A percentile compares a stretch with the other conserved stretches of the same genome.
These are phyloP conservation scores for Pseudois nayaur DNA, from an alignment of 2,113 vertebrate species.

Conservation along the genomic window DNA sequence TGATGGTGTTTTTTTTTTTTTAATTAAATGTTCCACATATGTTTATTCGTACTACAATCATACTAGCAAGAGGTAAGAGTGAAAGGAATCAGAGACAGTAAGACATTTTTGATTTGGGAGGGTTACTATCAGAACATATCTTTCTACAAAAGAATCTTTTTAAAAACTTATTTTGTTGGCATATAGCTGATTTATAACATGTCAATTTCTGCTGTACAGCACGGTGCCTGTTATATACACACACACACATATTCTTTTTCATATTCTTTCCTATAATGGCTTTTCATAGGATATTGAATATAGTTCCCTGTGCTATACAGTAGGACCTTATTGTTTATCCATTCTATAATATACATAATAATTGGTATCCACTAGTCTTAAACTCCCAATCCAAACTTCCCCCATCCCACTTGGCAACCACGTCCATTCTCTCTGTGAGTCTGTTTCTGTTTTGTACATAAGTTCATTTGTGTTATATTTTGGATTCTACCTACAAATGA, in stretches of 20 bases:
- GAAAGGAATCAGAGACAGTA: neutral
- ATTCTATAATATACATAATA: neutral
- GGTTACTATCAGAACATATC: neutral
- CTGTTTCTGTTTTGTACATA: neutral
- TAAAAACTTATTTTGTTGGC: neutral
- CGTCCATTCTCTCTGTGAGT: neutral
- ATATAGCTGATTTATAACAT: neutral
- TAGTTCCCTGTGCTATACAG: neutral
- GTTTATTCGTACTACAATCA: neutral
- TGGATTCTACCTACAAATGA: neutral
- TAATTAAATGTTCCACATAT: neutral
- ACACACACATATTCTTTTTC: neutral
- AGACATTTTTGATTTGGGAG: neutral
- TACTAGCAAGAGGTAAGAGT: neutral
- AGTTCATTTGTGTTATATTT: neutral
- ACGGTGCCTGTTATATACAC: neutral
- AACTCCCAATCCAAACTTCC: neutral
- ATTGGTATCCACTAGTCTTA: neutral
- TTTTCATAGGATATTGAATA: neutral
- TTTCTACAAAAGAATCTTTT: neutral
- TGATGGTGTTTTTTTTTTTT: neutral
- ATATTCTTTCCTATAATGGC: neutral
- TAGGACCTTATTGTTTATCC: neutral
- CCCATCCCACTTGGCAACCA: neutral
- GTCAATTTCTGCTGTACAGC: neutral